Evolutionary conservation across 2,113 vertebrate genomes (phyloP).

Genomic region (Camelus bactrianus): DNA sequence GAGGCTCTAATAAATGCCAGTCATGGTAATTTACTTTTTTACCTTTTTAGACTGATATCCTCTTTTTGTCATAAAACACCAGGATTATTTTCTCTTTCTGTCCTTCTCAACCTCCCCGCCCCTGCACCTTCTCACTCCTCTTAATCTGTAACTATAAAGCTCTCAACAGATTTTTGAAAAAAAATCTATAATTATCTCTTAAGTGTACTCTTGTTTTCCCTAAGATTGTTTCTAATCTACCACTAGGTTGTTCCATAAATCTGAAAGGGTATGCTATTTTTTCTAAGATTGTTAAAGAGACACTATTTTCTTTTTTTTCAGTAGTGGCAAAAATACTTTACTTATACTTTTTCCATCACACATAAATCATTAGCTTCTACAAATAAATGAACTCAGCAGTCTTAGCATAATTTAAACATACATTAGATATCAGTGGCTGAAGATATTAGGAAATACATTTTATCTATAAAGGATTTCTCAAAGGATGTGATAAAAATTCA

Average conservation of each 20-base stretch:
- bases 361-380: neutral
- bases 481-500: neutral
- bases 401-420: neutral
- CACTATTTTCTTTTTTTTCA: neutral
- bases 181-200: neutral
- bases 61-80: neutral
- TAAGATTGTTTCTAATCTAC: neutral
- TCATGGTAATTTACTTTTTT: neutral
- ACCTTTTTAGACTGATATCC: neutral
- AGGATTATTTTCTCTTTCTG: constrained; percentile 24
- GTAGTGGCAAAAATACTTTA: constrained; percentile 35
- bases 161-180: neutral
- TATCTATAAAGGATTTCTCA: constrained; percentile 44
- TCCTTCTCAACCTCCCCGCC: neutral
- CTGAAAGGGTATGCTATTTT: neutral
- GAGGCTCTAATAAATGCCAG: neutral
- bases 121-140: neutral
- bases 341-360: constrained; percentile 6
- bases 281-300: neutral
- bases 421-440: neutral
- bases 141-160: constrained; percentile 54
- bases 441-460: neutral
- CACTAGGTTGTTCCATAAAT: neutral
- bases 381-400: constrained; percentile 37
- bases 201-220: neutral